Percentiles rank a stretch among this genome's conserved stretches.
These are phyloP conservation scores for Drosophila varians DNA, from an alignment of 1,140 invertebrate genomes.

Conservation along the genomic window DNA sequence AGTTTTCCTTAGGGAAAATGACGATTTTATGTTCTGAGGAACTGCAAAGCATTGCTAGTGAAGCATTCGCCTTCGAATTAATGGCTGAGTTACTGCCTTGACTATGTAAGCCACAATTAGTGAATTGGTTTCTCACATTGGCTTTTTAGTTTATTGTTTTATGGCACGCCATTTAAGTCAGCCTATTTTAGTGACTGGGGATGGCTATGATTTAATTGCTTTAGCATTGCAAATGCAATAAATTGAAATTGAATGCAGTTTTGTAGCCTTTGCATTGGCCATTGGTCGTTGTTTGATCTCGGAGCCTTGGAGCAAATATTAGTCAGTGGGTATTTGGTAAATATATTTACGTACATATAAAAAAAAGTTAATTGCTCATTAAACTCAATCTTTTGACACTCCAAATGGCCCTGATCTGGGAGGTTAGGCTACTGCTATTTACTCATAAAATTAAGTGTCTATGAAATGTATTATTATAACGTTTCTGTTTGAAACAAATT, in stretches of 20 bases:
- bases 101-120: conserved; percentile 48
- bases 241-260: conserved; percentile 27
- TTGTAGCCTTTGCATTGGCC: conserved; percentile 7
- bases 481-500: conserved; percentile 1
- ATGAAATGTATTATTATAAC: not conserved
- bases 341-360: conserved; percentile 5
- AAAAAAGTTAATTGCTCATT: conserved; percentile 51
- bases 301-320: conserved; percentile 42
- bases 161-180: conserved; percentile 61
- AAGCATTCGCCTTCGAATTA: conserved; percentile 24
- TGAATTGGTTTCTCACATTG: conserved; percentile 54
- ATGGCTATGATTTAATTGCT: conserved; percentile 58
- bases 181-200: conserved; percentile 9
- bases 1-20: conserved; percentile 1
- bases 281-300: conserved; percentile 5
- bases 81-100: conserved; percentile 40
- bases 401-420: conserved; percentile 7
- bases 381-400: conserved; percentile 47
- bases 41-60: conserved; percentile 11
- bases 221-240: conserved; percentile 58
- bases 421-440: not conserved
- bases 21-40: not conserved
- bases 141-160: conserved; percentile 63
- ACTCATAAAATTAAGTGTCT: not conserved
- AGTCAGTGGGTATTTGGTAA: conserved; percentile 8